phyloP scores from a whole-genome alignment of 2,888 invertebrate genomes.

The Lithosia quadra region DNA sequence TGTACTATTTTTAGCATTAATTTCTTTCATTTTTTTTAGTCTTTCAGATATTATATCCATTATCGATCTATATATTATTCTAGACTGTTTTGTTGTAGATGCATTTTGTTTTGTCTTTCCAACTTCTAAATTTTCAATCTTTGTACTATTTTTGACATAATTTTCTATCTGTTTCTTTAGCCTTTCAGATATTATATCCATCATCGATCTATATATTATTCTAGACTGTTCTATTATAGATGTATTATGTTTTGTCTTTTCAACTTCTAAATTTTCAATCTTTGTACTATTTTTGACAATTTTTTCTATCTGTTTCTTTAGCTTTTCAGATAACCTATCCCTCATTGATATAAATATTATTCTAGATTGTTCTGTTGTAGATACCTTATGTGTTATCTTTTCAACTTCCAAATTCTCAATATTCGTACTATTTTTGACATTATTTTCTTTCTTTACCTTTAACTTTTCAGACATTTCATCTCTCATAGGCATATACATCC shows the following conservation, averaged over 20 bases:
- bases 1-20: neutral
- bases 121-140: neutral
- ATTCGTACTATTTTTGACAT: too few relatives aligned
- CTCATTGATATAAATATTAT: too few relatives aligned
- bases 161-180: neutral
- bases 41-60: neutral
- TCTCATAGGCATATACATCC: too few relatives aligned
- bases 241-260: neutral
- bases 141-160: neutral
- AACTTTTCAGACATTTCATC: too few relatives aligned
- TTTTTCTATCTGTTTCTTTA: neutral
- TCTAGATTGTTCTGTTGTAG: neutral
- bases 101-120: neutral
- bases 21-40: neutral
- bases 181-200: neutral
- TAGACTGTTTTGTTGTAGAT: neutral
- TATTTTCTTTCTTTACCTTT: too few relatives aligned
- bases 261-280: neutral
- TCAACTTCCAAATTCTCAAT: neutral
- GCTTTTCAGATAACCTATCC: neutral
- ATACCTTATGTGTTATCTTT: neutral
- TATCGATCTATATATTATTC: too few relatives aligned
- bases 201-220: too few relatives aligned
- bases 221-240: fast-evolving
- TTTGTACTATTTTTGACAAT: neutral